Conservation (phyloP, 37 sponge, comb jelly and placozoan genomes). For the Agelas oroides region DNA sequence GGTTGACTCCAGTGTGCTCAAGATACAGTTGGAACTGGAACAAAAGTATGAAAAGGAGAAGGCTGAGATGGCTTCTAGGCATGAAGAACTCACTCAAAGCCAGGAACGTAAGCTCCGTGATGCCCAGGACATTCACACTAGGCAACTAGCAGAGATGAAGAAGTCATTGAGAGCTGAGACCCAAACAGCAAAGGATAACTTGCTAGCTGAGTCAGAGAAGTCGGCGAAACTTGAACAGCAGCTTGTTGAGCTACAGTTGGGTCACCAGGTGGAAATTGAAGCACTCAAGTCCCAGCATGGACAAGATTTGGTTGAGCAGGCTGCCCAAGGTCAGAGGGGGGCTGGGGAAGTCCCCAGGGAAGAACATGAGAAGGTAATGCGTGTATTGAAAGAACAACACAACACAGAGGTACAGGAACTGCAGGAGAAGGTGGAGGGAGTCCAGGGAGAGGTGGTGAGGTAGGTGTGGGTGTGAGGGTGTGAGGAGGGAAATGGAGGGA, state of each 20-base stretch:
- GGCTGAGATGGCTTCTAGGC: not conserved
- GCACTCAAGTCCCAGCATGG: constrained; percentile 14
- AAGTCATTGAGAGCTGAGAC: constrained; percentile 3
- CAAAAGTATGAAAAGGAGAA: constrained; percentile 16
- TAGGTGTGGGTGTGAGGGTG: not conserved
- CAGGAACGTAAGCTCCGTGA: constrained; percentile 2
- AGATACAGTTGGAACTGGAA: constrained; percentile 2
- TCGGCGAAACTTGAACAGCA: constrained; percentile 25
- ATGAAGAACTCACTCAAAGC: not conserved
- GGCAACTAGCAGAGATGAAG: constrained; percentile 3
- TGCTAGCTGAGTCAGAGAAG: constrained; percentile 27
- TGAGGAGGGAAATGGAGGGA: too few species aligned
- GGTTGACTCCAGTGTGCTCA: not conserved
- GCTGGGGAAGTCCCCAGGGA: not conserved
- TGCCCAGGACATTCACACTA: constrained; percentile 1
- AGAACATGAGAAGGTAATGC: not conserved
- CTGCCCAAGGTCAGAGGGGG: constrained; percentile 1
- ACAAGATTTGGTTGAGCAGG: constrained; percentile 7
- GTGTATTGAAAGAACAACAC: not conserved
- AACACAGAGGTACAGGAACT: constrained; percentile 1
- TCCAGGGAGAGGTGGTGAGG: not conserved
- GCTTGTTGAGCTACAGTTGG: constrained; percentile 17
- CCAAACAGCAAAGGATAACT: constrained; percentile 18
- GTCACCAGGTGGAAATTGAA: constrained; percentile 24
- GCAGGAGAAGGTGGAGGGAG: not conserved